Base-by-base conservation (phyloP, 2,797 vertebrate genomes). In the Orientallactaga sibirica region DNA sequence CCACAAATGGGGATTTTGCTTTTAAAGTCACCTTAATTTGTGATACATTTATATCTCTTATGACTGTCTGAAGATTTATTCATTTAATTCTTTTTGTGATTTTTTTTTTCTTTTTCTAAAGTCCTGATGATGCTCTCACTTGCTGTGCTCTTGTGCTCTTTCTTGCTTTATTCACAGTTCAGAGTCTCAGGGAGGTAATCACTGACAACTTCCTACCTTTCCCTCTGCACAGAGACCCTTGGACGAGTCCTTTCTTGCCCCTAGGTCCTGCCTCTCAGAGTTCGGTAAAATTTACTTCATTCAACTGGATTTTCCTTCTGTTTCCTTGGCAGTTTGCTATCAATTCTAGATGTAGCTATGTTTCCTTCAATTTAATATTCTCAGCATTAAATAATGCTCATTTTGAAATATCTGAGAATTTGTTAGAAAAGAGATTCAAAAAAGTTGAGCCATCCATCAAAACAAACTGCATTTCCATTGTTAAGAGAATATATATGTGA, bases 321-420 rank as follows among this genome's bases (percentile, higher is more conserved):
- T 86, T 92, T 92, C 22, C 29, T 80, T 18, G 27, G 70, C 64
- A 80, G 66, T 86, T 74, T 90, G 73, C 75, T 88, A 10, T 86
- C 25, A 92, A 95, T 88, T 93, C 86, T 67, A 93, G 66, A 5
- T 81, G 94, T 90, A 81, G 48, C 24, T n/a, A 29, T 66, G 55
- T 87, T 96, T 92, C n/a, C 66, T 95, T 96, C 33, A 64, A 15
- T 78, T 76, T 80, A 83, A 52, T 22, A 76, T 95, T 95, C 48
- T 92, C 67, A 76, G 29, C 27, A 71, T 89, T 90, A 89, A 94
- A 84, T 86, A 25, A 2, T 41, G 20, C 16, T 91, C 83, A 74
- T 9, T 78, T 64, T 92, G 78, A 84, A 43, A 91, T 85, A 33
- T 93, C 52, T 19, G 24, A 90, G 71, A 75, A 93, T n/a, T 94